These are phyloP conservation scores for Ptilonorhynchus violaceus DNA, from an alignment of 2,113 vertebrate genomes.

Conservation along the genomic window DNA sequence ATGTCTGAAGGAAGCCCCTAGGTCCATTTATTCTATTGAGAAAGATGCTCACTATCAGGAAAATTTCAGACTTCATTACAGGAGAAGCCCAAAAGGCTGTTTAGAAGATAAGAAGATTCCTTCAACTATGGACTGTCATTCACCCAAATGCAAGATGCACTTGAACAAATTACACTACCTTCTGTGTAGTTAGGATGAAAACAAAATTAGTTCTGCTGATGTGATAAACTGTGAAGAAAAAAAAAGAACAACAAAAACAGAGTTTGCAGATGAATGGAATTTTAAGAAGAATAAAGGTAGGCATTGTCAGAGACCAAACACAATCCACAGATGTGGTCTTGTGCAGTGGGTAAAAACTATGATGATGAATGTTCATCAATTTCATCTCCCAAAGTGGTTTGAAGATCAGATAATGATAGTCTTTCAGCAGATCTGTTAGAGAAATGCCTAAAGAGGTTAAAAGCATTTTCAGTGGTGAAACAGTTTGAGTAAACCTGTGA, in stretches of 20 bases:
- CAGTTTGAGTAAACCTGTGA: not conserved
- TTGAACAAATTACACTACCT: not conserved
- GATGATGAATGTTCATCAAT: not conserved
- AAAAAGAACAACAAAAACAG: not conserved
- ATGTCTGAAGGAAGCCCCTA: not conserved
- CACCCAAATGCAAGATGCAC: not conserved
- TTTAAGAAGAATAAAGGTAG: not conserved
- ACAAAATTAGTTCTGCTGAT: not conserved
- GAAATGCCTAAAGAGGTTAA: not conserved
- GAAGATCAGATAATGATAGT: not conserved
- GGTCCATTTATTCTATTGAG: not conserved
- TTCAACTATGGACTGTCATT: not conserved
- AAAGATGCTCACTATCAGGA: not conserved
- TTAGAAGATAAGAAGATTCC: not conserved
- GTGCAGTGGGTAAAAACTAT: not conserved
- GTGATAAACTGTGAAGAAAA: not conserved
- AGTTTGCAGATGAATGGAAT: not conserved
- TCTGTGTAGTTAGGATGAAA: not conserved
- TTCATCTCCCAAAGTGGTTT: not conserved
- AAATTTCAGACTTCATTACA: not conserved
- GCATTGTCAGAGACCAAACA: not conserved
- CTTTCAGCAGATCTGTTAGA: not conserved
- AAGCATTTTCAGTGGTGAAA: not conserved
- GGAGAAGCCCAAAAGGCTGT: not conserved
- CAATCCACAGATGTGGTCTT: not conserved